These are phyloP conservation scores for Rhinichthys osculus DNA, from an alignment of 2,797 vertebrate species.

Conservation along the genomic window DNA sequence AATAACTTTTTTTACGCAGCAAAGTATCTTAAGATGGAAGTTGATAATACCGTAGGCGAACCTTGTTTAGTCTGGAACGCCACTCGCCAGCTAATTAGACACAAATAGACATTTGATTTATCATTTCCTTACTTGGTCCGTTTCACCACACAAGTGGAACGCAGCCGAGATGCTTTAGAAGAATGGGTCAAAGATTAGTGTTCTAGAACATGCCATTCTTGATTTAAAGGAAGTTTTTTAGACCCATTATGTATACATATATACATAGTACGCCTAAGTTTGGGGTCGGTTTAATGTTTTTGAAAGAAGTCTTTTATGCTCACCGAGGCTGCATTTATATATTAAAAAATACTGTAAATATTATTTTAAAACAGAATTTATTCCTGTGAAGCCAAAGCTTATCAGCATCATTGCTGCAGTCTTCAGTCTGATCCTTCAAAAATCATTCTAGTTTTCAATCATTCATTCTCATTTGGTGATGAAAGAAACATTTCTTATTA, in stretches of 20 bases:
- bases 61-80: slow-evolving; percentile 74
- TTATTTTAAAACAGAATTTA: neutral
- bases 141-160: slow-evolving; percentile 69
- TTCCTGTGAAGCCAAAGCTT: neutral
- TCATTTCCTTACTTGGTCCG: slow-evolving; percentile 79
- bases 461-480: neutral
- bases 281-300: neutral
- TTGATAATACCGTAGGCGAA: slow-evolving; percentile 83
- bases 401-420: neutral
- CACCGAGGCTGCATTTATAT: neutral
- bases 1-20: slow-evolving; percentile 82
- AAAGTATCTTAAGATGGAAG: slow-evolving; percentile 87
- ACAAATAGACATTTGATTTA: slow-evolving; percentile 79
- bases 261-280: neutral
- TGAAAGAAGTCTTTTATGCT: neutral
- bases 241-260: neutral
- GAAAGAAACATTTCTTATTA: neutral
- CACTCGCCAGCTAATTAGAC: slow-evolving; percentile 76
- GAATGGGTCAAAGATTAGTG: slow-evolving; percentile 41
- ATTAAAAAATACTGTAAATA: neutral
- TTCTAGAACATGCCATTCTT: slow-evolving; percentile 36
- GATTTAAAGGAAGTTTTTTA: slow-evolving; percentile 18
- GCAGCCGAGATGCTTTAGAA: slow-evolving; percentile 58
- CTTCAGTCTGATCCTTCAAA: neutral
- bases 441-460: neutral